Base-by-base conservation (phyloP, 2,888 invertebrate genomes). In the Orthosia incerta region DNA sequence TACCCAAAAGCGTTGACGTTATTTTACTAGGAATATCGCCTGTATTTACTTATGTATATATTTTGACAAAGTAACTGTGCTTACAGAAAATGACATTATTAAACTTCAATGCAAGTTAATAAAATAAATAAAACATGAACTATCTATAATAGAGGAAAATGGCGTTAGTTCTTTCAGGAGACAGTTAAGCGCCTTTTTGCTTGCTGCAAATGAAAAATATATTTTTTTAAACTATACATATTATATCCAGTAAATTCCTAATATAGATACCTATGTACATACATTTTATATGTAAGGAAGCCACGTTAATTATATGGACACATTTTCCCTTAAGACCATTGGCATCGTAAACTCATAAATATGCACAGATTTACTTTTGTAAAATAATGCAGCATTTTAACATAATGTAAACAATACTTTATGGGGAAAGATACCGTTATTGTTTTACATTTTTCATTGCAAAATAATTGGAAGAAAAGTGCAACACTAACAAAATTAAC, bases 1-100 rank as follows among this genome's bases (percentile, higher is more conserved):
- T 50, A 65, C 18, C 65, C 65, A 68, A 50, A 20, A 46, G 46
- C 61, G 26, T 46, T 46, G 26, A 4, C n/a, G 26, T 66, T 26
- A 61, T 60, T n/a, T 45, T 15, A 66, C 60, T 15, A 31, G 9
- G 9, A 31, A 46, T 60, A 59, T n/a, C 46, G n/a, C n/a, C 46
- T 26, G 45, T 60, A 60, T 15, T 26, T 60, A 39, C 7, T 31
- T 31, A 31, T 7, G 9, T 9, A 26, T 15, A 39, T 26, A 26
- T 45, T 66, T 59, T 59, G 12, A 11, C 16, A 12, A 61, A 66
- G 4, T 61, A 60, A 26, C 26, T 16, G 15, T 7, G 26, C 66
- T 45, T 60, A 31, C 31, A 31, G 7, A 31, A 31, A 31, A 31
- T 31, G 4, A 31, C 4, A 31, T 31, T 31, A 31, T 31, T 31